Percentiles rank a stretch among this genome's conserved stretches.
These are phyloP conservation scores for Sclerodermus sp. DNA, from an alignment of 2,888 invertebrate genomes.

Conservation along the genomic window DNA sequence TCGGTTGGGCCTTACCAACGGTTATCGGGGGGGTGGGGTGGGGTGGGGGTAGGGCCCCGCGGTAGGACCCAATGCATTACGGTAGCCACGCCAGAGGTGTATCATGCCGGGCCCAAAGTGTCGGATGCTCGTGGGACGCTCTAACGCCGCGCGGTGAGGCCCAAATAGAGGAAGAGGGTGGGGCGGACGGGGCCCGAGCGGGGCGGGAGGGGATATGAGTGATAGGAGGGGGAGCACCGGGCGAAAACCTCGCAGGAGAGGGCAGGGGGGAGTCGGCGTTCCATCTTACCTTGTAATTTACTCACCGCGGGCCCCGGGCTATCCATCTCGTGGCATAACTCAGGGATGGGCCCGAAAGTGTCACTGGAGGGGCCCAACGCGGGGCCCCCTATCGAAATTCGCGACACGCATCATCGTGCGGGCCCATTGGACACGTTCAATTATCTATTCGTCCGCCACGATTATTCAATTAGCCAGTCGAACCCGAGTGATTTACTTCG, in stretches of 20 bases:
- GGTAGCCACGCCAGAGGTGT: conserved; percentile 32
- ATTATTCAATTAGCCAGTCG: background rate
- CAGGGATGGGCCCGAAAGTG: conserved; percentile 46
- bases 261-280: conserved; percentile 43
- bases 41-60: background rate
- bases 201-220: background rate
- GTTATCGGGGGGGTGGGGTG: background rate
- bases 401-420: background rate
- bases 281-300: conserved; percentile 56
- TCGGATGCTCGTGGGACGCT: conserved; percentile 39
- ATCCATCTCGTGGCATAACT: conserved; percentile 51
- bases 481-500: background rate
- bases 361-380: conserved; percentile 29
- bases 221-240: conserved; percentile 11
- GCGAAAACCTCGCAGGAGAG: conserved; percentile 16
- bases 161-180: conserved; percentile 12
- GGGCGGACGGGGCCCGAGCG: conserved; percentile 6
- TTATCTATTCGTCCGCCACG: background rate
- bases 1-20: background rate
- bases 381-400: background rate
- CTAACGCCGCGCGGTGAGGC: conserved; percentile 19
- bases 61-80: background rate
- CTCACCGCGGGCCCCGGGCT: conserved; percentile 53
- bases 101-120: conserved; percentile 41
- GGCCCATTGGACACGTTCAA: conserved; percentile 1